Evolutionary conservation across 1,140 invertebrate genomes (phyloP), one percentile per base, ranked within the genome.

Genomic region (Zaprionus tsacasi): DNA sequence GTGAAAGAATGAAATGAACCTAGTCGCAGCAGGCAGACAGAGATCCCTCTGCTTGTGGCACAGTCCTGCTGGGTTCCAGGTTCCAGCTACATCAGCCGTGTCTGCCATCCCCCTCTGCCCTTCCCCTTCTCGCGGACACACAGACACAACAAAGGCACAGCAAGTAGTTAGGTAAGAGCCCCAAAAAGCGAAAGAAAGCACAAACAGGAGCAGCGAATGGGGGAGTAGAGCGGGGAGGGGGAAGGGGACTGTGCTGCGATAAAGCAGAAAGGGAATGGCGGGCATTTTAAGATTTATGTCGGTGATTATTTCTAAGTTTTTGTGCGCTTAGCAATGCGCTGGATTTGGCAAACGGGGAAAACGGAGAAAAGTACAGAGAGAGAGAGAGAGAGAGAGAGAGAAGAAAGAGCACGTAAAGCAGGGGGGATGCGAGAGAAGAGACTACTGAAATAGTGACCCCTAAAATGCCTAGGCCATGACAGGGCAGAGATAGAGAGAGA

Each of bases 271-370:
- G 33, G 61, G 21, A 21, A 64, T 30, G 38, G 64, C 61, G 38
- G 57, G 48, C 61, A 73, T 91, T 91, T 91, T 86, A 85, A 91
- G 90, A 91, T 91, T 91, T 91, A 91, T 91, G 82, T 91, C 74
- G 90, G 90, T 90, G 90, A 91, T 91, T 91, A 91, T 91, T 91
- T 91, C 90, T 91, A 91, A 88, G 85, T 89, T 89, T 88, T 89
- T 89, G 81, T 88, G 78, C 86, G 81, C 85, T 81, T 73, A 85
- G 83, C 74, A 76, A 78, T 74, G 77, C 64, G 66, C 79, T 64
- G 54, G 45, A 52, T 17, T 15, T 17, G 13, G 54, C 38, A 52
- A n/a, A 21, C 25, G 13, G 13, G 13, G 54, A 38, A 52, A n/a
- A 21, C 25, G 13, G 13, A 38, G 11, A 38, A 66, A 70, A 52